phyloP scores from a whole-genome alignment of 2,797 vertebrate species.

The Lutjanus campechanus region DNA sequence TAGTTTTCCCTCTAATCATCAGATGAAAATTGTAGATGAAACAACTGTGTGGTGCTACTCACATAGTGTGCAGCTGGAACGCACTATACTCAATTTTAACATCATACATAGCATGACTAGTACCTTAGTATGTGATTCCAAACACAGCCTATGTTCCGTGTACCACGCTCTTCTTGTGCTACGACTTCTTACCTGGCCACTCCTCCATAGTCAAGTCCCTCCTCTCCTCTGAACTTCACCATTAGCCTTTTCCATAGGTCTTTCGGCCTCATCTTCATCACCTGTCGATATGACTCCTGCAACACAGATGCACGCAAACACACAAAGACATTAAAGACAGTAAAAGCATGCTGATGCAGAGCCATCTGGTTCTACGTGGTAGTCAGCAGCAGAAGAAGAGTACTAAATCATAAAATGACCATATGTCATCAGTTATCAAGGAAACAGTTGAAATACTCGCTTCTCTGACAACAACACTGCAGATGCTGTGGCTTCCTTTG shows the following conservation, averaged over 20 bases:
- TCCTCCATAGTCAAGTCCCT: slow-evolving; percentile 97
- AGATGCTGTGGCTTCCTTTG: too few species aligned
- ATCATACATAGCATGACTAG: too few species aligned
- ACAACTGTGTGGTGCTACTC: too few species aligned
- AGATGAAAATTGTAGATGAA: too few species aligned
- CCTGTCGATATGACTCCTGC: slow-evolving; percentile 97
- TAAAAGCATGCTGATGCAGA: background rate
- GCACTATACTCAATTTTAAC: too few species aligned
- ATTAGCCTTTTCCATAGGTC: slow-evolving; percentile 98
- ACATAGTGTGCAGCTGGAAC: too few species aligned
- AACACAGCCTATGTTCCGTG: background rate
- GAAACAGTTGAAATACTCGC: too few species aligned
- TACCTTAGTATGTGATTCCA: too few species aligned
- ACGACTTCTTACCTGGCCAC: slow-evolving; percentile 90
- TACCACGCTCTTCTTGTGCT: background rate
- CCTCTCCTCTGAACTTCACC: slow-evolving; percentile 99
- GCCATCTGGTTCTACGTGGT: background rate
- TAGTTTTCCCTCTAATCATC: too few species aligned
- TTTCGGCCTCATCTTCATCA: slow-evolving; percentile 99
- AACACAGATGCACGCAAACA: slow-evolving; percentile 9
- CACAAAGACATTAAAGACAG: slow-evolving; percentile 1
- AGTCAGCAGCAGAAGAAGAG: background rate
- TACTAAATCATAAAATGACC: background rate
- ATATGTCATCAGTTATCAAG: too few species aligned
- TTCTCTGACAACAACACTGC: too few species aligned